phyloP scores from a whole-genome alignment of 2,888 invertebrate species.

The Lumbricus terrestris region DNA sequence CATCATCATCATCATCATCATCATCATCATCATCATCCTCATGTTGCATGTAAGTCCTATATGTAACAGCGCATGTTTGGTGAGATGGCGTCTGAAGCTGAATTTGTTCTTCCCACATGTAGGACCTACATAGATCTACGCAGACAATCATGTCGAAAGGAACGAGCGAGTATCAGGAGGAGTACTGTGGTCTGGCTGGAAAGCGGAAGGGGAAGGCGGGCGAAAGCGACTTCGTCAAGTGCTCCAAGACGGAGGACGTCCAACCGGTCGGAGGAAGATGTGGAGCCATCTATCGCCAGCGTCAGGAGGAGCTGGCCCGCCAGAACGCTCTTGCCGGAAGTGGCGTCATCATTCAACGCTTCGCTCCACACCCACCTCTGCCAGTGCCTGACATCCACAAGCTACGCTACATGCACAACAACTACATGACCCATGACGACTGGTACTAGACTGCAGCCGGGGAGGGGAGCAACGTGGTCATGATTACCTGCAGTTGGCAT shows the following conservation, averaged over 20 bases:
- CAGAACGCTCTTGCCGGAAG: neutral
- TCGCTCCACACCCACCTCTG: neutral
- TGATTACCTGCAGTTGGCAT: neutral
- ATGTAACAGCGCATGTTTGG: too few relatives aligned
- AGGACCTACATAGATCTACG: neutral
- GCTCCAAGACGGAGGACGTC: conserved; percentile 19
- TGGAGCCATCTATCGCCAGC: neutral
- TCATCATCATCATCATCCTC: too few relatives aligned
- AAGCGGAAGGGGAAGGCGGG: neutral
- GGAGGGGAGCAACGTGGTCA: too few relatives aligned
- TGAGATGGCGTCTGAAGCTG: too few relatives aligned
- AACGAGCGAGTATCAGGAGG: conserved; percentile 25
- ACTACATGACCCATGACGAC: conserved; percentile 27
- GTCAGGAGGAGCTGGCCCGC: neutral
- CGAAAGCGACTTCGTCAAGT: neutral
- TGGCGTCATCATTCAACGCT: neutral
- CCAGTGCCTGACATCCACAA: conserved; percentile 24
- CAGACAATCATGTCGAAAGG: neutral
- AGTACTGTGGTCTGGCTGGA: neutral
- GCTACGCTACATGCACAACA: conserved; percentile 24
- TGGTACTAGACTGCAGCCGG: conserved; percentile 17
- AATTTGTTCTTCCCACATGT: too few relatives aligned
- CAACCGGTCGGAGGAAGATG: conserved; percentile 27
- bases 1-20: too few relatives aligned
- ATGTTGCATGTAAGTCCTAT: too few relatives aligned